These are phyloP conservation scores for Etheostoma spectabile DNA, from an alignment of 2,113 vertebrate genomes.

Conservation along the genomic window DNA sequence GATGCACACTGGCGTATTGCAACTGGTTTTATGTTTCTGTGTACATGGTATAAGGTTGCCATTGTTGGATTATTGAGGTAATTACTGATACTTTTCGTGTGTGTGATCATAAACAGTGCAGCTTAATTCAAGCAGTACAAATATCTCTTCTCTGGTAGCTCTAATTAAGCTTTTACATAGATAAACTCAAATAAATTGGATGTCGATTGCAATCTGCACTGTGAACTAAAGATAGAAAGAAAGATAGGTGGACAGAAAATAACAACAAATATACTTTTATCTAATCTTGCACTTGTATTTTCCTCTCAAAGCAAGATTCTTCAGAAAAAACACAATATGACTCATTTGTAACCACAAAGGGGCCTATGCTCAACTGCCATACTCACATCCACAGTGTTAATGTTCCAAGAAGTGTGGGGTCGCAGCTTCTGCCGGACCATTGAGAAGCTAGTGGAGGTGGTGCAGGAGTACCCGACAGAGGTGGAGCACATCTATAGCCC, in stretches of 20 bases:
- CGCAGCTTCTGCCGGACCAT: constrained; percentile 93
- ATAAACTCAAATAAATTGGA: neutral
- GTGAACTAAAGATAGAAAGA: neutral
- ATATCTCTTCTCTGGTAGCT: neutral
- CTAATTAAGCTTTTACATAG: neutral
- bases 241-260: neutral
- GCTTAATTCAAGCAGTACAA: neutral
- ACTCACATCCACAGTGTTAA: constrained; percentile 83
- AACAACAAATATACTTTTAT: neutral
- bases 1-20: constrained; percentile 54
- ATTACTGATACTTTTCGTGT: constrained; percentile 12
- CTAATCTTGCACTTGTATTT: too few species aligned
- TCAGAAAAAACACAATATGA: neutral
- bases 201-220: neutral
- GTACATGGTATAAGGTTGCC: constrained; percentile 1
- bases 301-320: neutral
- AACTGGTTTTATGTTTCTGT: constrained; percentile 50
- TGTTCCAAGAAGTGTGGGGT: constrained; percentile 93
- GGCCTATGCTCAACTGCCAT: neutral
- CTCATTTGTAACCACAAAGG: neutral
- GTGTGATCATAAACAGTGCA: neutral
- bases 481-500: constrained; percentile 94
- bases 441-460: constrained; percentile 92
- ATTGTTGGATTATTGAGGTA: constrained; percentile 4
- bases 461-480: constrained; percentile 90